Evolutionary conservation across 2,888 invertebrate genomes (phyloP).

Genomic region (Cheilosia scutellata): DNA sequence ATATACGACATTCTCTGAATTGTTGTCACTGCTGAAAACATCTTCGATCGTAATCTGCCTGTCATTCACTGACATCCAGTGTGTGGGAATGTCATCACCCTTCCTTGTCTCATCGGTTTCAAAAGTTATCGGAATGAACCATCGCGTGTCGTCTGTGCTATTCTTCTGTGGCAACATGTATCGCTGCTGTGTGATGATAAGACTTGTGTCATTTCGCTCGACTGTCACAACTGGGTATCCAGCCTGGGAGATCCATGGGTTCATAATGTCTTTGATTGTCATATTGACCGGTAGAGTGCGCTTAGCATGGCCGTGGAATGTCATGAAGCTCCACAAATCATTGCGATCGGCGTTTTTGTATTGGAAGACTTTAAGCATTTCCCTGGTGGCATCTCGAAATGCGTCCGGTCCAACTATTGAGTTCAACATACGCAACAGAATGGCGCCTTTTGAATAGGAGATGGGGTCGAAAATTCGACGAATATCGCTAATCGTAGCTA

Average conservation of each 20-base stretch:
- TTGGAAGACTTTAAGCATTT: conserved; percentile 85
- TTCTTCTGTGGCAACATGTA: conserved; percentile 82
- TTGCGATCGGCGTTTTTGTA: conserved; percentile 87
- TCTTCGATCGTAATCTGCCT: conserved; percentile 80
- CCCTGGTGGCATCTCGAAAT: conserved; percentile 85
- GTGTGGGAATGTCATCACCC: conserved; percentile 81
- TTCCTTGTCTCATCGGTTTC: conserved; percentile 81
- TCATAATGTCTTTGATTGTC: conserved; percentile 87
- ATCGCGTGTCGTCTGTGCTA: conserved; percentile 80
- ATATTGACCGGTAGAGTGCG: conserved; percentile 83
- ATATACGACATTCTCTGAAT: conserved; percentile 82
- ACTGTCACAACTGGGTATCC: conserved; percentile 89
- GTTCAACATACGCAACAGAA: conserved; percentile 90
- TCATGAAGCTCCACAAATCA: conserved; percentile 89
- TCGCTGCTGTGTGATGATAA: conserved; percentile 81
- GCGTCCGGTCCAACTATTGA: conserved; percentile 88
- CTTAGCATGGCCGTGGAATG: conserved; percentile 85
- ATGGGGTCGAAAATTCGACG: conserved; percentile 89
- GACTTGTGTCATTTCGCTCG: conserved; percentile 82
- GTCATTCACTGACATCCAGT: conserved; percentile 82
- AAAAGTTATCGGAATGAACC: conserved; percentile 83
- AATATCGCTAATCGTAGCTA: conserved; percentile 87
- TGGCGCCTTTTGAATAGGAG: conserved; percentile 90
- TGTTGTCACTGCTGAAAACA: conserved; percentile 80
- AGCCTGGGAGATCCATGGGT: conserved; percentile 88